These are phyloP conservation scores for Pithys albifrons DNA, from an alignment of 2,113 vertebrate genomes.

Conservation along the genomic window DNA sequence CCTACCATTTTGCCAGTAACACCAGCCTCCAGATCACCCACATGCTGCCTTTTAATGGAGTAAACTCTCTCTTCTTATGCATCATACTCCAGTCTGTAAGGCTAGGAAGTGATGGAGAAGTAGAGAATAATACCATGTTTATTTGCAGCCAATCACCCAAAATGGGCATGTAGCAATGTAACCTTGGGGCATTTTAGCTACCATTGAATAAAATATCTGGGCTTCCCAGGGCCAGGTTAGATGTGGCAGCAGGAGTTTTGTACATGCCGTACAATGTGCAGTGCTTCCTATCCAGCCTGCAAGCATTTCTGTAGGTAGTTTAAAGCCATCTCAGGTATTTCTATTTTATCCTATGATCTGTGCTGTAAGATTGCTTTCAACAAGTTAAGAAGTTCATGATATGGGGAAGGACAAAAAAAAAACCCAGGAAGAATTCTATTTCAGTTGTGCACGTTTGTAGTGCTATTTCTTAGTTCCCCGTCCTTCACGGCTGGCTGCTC, in stretches of 20 bases:
- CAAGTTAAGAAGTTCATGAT: neutral
- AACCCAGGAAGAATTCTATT: neutral
- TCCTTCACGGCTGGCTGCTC: neutral
- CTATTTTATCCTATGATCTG: neutral
- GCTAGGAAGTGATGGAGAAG: neutral
- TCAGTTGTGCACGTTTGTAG: neutral
- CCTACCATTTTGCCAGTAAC: neutral
- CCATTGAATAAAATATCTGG: neutral
- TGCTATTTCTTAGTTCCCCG: neutral
- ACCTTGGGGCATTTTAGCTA: neutral
- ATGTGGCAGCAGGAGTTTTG: neutral
- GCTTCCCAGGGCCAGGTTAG: neutral
- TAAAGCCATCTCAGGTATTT: neutral
- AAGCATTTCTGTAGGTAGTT: neutral
- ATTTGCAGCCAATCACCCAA: neutral
- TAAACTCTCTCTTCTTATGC: neutral
- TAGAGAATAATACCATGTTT: neutral
- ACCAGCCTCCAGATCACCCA: neutral
- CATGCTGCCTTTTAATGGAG: neutral
- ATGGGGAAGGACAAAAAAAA: neutral
- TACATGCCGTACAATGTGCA: neutral
- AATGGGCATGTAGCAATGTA: neutral
- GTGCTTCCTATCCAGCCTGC: neutral
- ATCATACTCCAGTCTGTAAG: neutral
- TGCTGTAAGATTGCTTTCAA: accelerated